A percentile compares a stretch with the other conserved stretches of the same genome.
phyloP scores from a whole-genome alignment of 2,113 vertebrate genomes.

The Chrysemys picta region DNA sequence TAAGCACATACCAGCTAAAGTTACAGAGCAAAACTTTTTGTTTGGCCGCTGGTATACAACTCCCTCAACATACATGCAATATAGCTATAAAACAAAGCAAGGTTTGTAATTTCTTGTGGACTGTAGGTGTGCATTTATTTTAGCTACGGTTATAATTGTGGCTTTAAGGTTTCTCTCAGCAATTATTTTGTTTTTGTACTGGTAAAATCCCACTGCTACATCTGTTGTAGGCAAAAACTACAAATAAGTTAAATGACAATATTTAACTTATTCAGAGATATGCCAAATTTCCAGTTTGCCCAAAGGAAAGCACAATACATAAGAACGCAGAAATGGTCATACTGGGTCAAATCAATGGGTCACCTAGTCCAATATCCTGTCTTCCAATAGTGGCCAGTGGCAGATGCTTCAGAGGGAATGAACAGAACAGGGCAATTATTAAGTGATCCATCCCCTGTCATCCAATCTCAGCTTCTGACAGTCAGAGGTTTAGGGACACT shows the following conservation, averaged over 20 bases:
- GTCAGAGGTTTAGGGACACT: no score
- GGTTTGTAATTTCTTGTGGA: background rate
- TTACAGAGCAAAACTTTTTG: background rate
- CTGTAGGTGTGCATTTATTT: background rate
- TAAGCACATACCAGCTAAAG: background rate
- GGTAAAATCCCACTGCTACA: background rate
- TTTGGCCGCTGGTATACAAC: background rate
- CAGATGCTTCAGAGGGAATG: background rate
- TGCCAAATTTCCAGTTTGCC: background rate
- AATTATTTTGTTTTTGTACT: background rate
- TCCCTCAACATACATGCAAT: background rate
- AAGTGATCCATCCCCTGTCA: no score
- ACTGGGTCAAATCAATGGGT: background rate
- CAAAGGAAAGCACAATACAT: background rate
- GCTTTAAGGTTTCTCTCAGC: background rate
- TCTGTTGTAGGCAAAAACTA: background rate
- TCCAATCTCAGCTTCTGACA: no score
- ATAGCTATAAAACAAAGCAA: background rate
- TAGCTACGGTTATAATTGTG: no score
- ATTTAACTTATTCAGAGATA: background rate
- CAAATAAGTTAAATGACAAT: background rate
- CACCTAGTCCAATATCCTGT: no score
- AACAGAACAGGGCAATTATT: no score
- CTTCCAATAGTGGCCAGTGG: background rate
- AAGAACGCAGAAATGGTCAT: background rate